phyloP scores from a whole-genome alignment of 2,888 invertebrate species.

The Zygothrica quintamaculata region DNA sequence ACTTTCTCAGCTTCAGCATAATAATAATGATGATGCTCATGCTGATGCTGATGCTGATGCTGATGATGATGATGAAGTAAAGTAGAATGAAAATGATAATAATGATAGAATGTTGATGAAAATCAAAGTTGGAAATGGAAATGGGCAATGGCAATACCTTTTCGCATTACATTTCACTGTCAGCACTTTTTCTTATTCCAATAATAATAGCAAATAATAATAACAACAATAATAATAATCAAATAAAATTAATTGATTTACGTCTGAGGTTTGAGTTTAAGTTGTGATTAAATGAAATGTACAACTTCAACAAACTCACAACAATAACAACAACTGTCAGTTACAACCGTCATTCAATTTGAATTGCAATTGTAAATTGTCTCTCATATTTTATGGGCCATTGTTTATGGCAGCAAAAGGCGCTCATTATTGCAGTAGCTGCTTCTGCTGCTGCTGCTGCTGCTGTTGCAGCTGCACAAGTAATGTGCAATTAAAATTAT shows the following conservation, averaged over 20 bases:
- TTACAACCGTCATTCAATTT: constrained; percentile 62
- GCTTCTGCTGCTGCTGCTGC: constrained; percentile 16
- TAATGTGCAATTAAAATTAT: constrained; percentile 74
- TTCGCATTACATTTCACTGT: constrained; percentile 32
- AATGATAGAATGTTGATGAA: constrained; percentile 5
- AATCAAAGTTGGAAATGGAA: constrained; percentile 7
- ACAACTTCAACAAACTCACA: constrained; percentile 17
- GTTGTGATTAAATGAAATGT: constrained; percentile 13
- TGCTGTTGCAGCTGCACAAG: constrained; percentile 54
- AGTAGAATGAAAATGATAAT: constrained; percentile 21
- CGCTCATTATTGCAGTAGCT: constrained; percentile 15
- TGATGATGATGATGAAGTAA: constrained; percentile 15
- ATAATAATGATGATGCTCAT: constrained; percentile 23
- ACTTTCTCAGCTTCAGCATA: constrained; percentile 55
- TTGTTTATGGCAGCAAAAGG: constrained; percentile 11
- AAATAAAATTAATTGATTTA: constrained; percentile 72
- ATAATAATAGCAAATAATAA: constrained; percentile 48
- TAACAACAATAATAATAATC: constrained; percentile 44
- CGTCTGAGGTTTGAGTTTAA: constrained; percentile 19
- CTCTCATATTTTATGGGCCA: constrained; percentile 57
- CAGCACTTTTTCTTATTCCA: constrained; percentile 51
- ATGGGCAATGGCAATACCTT: constrained; percentile 4
- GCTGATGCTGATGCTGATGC: constrained; percentile 19
- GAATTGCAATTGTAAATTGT: constrained; percentile 61
- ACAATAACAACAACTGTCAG: constrained; percentile 50